Conservation (phyloP, 2,113 vertebrate species). For the Sebastes schlegelii region DNA sequence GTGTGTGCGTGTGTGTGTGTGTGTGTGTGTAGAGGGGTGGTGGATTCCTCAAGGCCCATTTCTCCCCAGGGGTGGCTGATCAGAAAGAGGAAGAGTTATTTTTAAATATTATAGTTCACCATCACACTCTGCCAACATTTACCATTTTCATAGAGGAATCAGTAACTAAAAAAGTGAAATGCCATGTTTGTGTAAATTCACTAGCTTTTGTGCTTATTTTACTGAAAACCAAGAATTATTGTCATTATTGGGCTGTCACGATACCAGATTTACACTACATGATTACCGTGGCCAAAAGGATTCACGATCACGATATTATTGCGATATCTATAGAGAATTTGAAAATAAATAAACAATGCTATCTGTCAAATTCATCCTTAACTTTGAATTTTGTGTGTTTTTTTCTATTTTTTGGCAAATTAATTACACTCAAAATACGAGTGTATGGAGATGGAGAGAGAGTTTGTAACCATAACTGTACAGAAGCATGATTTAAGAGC, state of each 20-base stretch:
- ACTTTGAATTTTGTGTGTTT: too few relatives aligned
- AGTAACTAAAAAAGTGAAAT: neutral
- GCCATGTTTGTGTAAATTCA: neutral
- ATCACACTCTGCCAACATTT: neutral
- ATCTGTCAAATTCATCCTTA: neutral
- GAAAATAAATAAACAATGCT: neutral
- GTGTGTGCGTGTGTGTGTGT: constrained; percentile 6
- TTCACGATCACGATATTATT: neutral
- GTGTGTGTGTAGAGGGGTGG: neutral
- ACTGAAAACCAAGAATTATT: neutral
- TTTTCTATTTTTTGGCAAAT: neutral
- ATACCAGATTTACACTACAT: neutral
- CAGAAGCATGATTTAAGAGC: too few relatives aligned
- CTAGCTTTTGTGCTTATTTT: too few relatives aligned
- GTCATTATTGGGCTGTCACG: neutral
- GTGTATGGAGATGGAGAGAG: too few relatives aligned
- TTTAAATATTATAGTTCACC: neutral
- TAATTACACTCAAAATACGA: too few relatives aligned
- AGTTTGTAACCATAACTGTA: too few relatives aligned
- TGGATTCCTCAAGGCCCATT: constrained; percentile 10
- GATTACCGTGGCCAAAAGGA: neutral
- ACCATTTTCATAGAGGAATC: neutral
- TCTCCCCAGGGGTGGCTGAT: neutral
- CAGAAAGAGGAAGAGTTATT: neutral
- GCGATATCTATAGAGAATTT: neutral